Conservation (phyloP, 2,113 vertebrate species). For the Oncorhynchus kisutch region DNA sequence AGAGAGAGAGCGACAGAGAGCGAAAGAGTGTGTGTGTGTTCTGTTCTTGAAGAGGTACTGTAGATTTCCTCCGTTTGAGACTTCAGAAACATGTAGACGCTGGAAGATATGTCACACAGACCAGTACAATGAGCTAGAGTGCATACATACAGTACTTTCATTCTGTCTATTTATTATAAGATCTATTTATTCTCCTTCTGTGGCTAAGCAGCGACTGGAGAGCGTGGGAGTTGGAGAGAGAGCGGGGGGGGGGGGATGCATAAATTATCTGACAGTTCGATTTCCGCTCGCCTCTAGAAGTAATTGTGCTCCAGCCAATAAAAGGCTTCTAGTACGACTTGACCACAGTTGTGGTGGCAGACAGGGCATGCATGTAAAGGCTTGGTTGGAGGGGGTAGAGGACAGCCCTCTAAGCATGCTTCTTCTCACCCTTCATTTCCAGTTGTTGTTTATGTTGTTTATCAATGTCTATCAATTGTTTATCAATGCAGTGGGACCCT, state of each 20-base stretch:
- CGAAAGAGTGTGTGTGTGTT: neutral
- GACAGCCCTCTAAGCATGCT: no score
- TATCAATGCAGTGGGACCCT: no score
- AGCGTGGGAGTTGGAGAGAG: constrained; percentile 10
- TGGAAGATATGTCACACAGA: neutral
- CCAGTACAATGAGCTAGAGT: neutral
- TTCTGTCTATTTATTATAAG: constrained; percentile 25
- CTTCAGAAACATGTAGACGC: constrained; percentile 6
- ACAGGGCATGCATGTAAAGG: no score
- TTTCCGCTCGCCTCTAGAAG: constrained; percentile 20
- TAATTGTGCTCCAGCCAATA: constrained; percentile 17
- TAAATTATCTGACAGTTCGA: constrained; percentile 54
- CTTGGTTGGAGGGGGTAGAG: no score
- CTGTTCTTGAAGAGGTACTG: neutral
- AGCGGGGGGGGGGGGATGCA: constrained; percentile 41
- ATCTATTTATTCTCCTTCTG: constrained; percentile 19
- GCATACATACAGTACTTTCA: neutral
- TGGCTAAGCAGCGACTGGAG: constrained; percentile 37
- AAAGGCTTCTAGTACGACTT: neutral
- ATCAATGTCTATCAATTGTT: no score
- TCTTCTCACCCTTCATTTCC: no score
- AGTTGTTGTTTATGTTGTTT: no score
- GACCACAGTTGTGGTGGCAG: neutral
- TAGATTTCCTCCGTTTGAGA: neutral
- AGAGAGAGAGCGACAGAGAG: neutral